These are phyloP conservation scores for Meleagris gallopavo DNA, from an alignment of 2,113 vertebrate species.

Conservation along the genomic window DNA sequence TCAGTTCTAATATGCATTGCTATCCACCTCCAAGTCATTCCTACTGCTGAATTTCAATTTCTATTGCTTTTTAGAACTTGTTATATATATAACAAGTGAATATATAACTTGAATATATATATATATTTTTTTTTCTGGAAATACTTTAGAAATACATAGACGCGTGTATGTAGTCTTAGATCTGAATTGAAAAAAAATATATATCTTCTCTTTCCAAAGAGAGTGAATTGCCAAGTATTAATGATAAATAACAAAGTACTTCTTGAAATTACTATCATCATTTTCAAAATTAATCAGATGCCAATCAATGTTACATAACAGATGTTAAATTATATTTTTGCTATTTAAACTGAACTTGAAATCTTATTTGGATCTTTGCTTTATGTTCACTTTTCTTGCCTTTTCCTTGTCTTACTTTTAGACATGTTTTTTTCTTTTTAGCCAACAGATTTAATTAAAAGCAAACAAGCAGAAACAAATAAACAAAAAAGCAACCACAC, in stretches of 20 bases:
- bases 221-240: background rate
- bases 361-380: background rate
- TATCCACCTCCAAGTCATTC: background rate
- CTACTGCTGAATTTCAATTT: background rate
- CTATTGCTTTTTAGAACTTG: background rate
- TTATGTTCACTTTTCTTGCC: background rate
- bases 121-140: background rate
- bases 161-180: background rate
- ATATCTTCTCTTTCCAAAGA: background rate
- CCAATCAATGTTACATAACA: rapidly evolving
- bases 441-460: background rate
- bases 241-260: background rate
- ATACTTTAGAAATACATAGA: background rate
- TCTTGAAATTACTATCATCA: background rate
- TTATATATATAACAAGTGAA: too few relatives aligned
- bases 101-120: too few relatives aligned
- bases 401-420: background rate
- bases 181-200: background rate
- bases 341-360: background rate
- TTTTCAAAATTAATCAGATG: background rate
- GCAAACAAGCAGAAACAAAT: background rate
- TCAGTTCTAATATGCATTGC: background rate
- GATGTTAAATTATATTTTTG: background rate
- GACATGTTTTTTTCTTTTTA: background rate
- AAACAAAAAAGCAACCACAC: rapidly evolving